These are phyloP conservation scores for Acanthoscelides obtectus DNA, from an alignment of 2,888 invertebrate genomes.

Conservation along the genomic window DNA sequence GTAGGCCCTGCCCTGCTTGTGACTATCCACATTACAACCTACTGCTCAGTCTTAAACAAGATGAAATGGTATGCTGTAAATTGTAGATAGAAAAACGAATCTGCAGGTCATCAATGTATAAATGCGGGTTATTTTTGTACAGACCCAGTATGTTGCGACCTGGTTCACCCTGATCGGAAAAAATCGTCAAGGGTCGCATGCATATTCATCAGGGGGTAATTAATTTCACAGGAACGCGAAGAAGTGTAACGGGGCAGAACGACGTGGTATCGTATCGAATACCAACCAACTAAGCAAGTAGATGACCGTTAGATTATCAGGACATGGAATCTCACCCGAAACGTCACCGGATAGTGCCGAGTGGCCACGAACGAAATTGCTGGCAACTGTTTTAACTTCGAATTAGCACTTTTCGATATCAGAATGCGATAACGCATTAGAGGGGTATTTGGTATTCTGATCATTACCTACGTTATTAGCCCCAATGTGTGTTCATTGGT, in stretches of 20 bases:
- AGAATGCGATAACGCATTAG: slow-evolving; percentile 27
- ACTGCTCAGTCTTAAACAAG: too few species aligned
- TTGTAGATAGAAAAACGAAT: too few species aligned
- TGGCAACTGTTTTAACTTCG: slow-evolving; percentile 5
- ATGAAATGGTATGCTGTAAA: too few species aligned
- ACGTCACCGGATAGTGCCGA: not conserved
- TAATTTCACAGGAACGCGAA: slow-evolving; percentile 32
- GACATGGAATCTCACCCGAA: slow-evolving; percentile 31
- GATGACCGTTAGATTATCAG: slow-evolving; percentile 39
- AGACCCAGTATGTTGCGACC: not conserved
- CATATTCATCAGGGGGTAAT: slow-evolving; percentile 28
- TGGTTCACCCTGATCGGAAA: slow-evolving; percentile 15
- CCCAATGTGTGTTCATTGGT: slow-evolving; percentile 26
- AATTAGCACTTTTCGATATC: slow-evolving; percentile 36
- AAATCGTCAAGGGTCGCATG: slow-evolving; percentile 24
- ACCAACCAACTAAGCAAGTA: slow-evolving; percentile 15
- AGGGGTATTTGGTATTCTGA: slow-evolving; percentile 33
- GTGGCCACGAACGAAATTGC: not conserved
- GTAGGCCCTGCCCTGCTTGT: too few species aligned
- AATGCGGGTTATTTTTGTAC: too few species aligned
- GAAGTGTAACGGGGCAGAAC: slow-evolving; percentile 10
- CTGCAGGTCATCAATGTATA: too few species aligned
- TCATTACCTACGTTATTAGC: slow-evolving; percentile 27
- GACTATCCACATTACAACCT: too few species aligned
- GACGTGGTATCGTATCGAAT: not conserved